phyloP scores from a whole-genome alignment of 1,140 invertebrate genomes.

The Drosophila saltans region DNA sequence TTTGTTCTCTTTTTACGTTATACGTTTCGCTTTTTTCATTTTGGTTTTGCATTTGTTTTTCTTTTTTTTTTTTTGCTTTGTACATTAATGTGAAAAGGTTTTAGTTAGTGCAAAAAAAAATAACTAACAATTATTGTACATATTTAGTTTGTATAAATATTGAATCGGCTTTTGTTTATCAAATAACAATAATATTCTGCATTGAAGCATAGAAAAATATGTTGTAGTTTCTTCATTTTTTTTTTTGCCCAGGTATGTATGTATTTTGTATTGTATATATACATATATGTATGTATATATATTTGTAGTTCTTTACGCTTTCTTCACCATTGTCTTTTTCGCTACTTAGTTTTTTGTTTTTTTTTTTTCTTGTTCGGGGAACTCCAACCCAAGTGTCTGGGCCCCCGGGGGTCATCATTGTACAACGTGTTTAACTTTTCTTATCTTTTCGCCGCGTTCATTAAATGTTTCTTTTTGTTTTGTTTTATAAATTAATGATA shows the following conservation, averaged over 20 bases:
- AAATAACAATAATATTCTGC: slow-evolving; percentile 13
- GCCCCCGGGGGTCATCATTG: background rate
- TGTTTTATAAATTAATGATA: slow-evolving; percentile 25
- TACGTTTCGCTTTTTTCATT: too few relatives aligned
- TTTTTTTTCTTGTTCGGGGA: slow-evolving; percentile 2
- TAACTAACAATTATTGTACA: slow-evolving; percentile 12
- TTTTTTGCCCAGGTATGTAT: slow-evolving; percentile 7
- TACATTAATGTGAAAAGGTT: background rate
- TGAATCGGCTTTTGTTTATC: slow-evolving; percentile 2
- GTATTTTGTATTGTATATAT: background rate
- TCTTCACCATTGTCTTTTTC: slow-evolving; percentile 28
- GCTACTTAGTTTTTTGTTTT: slow-evolving; percentile 2
- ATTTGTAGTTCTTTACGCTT: slow-evolving; percentile 7
- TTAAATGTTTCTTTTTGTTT: slow-evolving; percentile 3
- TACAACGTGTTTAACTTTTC: background rate
- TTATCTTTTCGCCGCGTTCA: slow-evolving; percentile 3
- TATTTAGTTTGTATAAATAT: slow-evolving; percentile 17
- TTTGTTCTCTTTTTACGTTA: slow-evolving; percentile 7
- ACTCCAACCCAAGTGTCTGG: background rate
- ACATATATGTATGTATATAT: background rate
- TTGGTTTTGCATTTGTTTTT: background rate
- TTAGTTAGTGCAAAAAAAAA: slow-evolving; percentile 2
- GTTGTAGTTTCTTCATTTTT: background rate
- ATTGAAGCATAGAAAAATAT: slow-evolving; percentile 22
- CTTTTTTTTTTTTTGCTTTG: background rate